Evolutionary conservation across 2,797 vertebrate species (phyloP).

Genomic region (Heteromormyrus szaboi): DNA sequence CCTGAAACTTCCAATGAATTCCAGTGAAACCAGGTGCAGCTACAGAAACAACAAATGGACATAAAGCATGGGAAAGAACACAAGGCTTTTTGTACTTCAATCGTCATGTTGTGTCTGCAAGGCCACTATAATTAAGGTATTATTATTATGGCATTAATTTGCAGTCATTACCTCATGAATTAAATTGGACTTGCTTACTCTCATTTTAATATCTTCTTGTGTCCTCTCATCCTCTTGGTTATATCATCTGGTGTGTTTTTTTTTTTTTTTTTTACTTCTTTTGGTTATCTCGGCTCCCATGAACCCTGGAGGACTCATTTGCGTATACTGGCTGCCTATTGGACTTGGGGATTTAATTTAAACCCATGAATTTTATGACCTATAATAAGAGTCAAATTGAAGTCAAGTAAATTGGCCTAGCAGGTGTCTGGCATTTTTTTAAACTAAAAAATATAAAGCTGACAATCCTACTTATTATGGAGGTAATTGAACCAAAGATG

Average conservation of each 20-base stretch:
- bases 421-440: constrained; percentile 8
- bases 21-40: background rate
- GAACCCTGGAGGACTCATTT: constrained; percentile 18
- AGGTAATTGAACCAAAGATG: background rate
- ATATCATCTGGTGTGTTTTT: constrained; percentile 11
- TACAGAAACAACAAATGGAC: background rate
- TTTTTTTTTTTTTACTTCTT: background rate
- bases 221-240: constrained; percentile 8
- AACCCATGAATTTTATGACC: constrained; percentile 20
- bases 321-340: background rate
- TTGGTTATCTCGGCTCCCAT: background rate
- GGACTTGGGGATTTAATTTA: constrained; percentile 15
- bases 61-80: background rate
- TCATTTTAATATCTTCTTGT: constrained; percentile 4
- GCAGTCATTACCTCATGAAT: constrained; percentile 12
- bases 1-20: background rate
- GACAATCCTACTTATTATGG: constrained; percentile 4
- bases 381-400: constrained; percentile 17
- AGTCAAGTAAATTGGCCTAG: constrained; percentile 17
- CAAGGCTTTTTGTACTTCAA: background rate
- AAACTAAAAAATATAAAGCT: constrained; percentile 3
- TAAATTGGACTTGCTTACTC: constrained; percentile 10
- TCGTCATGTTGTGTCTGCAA: background rate
- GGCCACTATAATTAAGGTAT: constrained; percentile 9
- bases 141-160: constrained; percentile 9